phyloP scores from a whole-genome alignment of 2,113 vertebrate genomes.

The Pardalotus punctatus region DNA sequence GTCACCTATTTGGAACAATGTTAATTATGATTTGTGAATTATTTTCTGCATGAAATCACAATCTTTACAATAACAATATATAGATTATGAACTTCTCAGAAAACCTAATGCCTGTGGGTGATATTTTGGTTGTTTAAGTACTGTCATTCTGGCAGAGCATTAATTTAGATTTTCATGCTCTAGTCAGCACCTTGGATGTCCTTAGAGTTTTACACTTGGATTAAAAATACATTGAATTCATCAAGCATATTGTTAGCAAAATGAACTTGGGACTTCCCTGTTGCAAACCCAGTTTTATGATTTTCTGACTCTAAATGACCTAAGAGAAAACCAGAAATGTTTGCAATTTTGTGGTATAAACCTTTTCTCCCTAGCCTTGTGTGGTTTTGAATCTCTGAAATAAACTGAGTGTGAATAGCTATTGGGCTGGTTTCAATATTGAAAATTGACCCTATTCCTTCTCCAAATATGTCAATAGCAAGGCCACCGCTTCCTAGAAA shows the following conservation, averaged over 20 bases:
- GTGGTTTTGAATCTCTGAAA: background rate
- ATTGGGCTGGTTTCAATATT: conserved; percentile 3
- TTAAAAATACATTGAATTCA: conserved; percentile 66
- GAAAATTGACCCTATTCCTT: conserved; percentile 44
- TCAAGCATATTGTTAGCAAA: conserved; percentile 59
- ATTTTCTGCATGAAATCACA: conserved; percentile 61
- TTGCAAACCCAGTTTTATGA: conserved; percentile 31
- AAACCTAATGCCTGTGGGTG: conserved; percentile 56
- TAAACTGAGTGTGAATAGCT: conserved; percentile 1
- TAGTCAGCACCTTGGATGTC: conserved; percentile 54
- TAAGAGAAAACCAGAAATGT: conserved; percentile 33
- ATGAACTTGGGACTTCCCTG: conserved; percentile 52
- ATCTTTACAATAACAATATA: conserved; percentile 67
- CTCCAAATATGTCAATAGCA: conserved; percentile 40
- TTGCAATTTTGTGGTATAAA: background rate
- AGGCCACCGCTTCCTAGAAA: conserved; percentile 35
- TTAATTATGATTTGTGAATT: conserved; percentile 65
- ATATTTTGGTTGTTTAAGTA: conserved; percentile 68
- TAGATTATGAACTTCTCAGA: conserved; percentile 64
- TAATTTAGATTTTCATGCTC: conserved; percentile 67
- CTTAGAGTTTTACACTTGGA: conserved; percentile 60
- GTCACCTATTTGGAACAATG: background rate
- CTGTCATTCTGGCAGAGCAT: conserved; percentile 53
- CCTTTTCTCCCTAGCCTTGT: background rate
- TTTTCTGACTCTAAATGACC: conserved; percentile 54